These are phyloP conservation scores for Unio delphinus DNA, from an alignment of 2,888 invertebrate species.

Conservation along the genomic window DNA sequence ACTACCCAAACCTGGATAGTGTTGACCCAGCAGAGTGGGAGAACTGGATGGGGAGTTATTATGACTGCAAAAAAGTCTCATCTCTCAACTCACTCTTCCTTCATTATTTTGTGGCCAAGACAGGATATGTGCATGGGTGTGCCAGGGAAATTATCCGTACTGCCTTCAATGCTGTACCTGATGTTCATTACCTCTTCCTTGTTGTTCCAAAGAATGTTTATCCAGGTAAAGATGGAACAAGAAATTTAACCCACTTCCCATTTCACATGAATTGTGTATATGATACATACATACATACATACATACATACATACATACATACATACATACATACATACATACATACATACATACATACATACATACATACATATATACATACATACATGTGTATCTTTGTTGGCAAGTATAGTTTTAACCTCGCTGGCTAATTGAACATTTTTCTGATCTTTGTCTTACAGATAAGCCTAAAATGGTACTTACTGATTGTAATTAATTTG, in stretches of 20 bases:
- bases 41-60: slow-evolving; percentile 56
- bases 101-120: slow-evolving; percentile 69
- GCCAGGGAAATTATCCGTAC: slow-evolving; percentile 68
- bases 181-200: slow-evolving; percentile 67
- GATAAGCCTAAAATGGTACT: no score
- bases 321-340: not conserved
- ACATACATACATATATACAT: not conserved
- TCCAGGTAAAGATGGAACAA: slow-evolving; percentile 57
- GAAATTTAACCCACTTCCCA: not conserved
- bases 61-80: slow-evolving; percentile 48
- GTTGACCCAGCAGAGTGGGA: slow-evolving; percentile 67
- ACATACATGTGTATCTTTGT: no score
- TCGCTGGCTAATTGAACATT: no score
- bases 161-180: slow-evolving; percentile 69
- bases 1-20: slow-evolving; percentile 65
- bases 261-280: not conserved
- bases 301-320: not conserved
- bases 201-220: slow-evolving; percentile 62
- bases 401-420: no score
- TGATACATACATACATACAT: not conserved
- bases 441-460: no score
- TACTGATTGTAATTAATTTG: no score
- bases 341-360: no score
- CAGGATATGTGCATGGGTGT: slow-evolving; percentile 67
- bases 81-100: slow-evolving; percentile 69